Conservation (phyloP, 2,888 invertebrate species). For the Malthinus flaveolus region DNA sequence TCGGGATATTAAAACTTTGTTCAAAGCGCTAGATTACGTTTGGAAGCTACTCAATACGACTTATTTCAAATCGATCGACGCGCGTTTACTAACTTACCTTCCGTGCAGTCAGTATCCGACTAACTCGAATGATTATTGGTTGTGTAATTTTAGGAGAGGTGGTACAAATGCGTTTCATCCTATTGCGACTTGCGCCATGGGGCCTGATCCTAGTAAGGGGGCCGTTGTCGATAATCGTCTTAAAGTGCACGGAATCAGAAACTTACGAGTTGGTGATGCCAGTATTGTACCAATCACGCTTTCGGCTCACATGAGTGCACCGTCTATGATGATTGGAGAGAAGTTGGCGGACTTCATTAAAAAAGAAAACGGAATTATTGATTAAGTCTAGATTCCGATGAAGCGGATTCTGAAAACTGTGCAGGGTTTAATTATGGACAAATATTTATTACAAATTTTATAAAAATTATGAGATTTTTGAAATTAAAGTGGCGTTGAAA, state of each 20-base stretch:
- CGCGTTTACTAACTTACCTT: conserved; percentile 55
- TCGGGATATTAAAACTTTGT: conserved; percentile 64
- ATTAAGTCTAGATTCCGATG: too few species aligned
- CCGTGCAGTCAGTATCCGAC: conserved; percentile 56
- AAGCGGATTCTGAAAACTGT: too few species aligned
- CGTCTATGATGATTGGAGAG: conserved; percentile 66
- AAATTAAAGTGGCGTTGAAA: too few species aligned
- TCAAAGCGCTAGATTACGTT: conserved; percentile 58
- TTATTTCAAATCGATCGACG: conserved; percentile 62
- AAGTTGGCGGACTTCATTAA: too few species aligned
- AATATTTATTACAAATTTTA: too few species aligned
- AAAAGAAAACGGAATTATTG: too few species aligned
- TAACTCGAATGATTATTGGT: conserved; percentile 68
- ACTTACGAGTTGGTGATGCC: conserved; percentile 66
- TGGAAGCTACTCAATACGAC: conserved; percentile 52
- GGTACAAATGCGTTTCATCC: conserved; percentile 69
- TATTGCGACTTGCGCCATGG: conserved; percentile 71
- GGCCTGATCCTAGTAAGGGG: conserved; percentile 59
- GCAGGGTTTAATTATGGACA: too few species aligned
- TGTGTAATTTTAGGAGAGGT: conserved; percentile 60
- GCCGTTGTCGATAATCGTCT: conserved; percentile 67
- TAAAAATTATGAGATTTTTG: too few species aligned
- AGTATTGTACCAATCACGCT: conserved; percentile 66
- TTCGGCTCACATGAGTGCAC: conserved; percentile 69
- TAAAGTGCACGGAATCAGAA: conserved; percentile 61